Evolutionary conservation across 2,888 invertebrate genomes (phyloP), one percentile per base, ranked within the genome.

Genomic region (Amiota communis): DNA sequence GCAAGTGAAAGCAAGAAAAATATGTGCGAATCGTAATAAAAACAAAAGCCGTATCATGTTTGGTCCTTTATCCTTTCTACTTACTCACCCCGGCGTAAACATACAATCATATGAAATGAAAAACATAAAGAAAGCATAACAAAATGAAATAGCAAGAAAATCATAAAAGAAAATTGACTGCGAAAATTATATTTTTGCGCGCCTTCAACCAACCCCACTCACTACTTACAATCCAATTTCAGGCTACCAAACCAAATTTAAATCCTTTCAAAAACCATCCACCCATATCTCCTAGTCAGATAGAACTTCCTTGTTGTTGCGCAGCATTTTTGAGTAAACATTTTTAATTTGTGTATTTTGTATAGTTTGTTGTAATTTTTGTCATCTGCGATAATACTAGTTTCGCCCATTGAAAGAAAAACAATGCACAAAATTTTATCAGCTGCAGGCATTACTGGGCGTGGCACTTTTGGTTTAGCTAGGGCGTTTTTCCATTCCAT

Each of bases 141-240:
- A 17, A 36, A 63, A 11, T 49, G 63, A 72, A 75, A 77, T 74
- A 70, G 61, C 71, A 74, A 73, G 73, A 77, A 77, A 79, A 76
- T 72, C 79, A 82, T 85, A 80, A 85, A 85, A 80, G 82, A 77
- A 78, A 85, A 83, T 83, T 83, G 85, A 83, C 85, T 83, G 83
- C 79, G 79, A 82, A 82, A 81, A 81, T 82, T 75, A 79, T 79
- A 79, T 71, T 73, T 61, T 48, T 56, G 70, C 64, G 72, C 49
- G 51, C 67, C 20, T 20, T 20, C 59, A 3, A 59, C 15, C 59
- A 59, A 17, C 59, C 20, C 17, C 59, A 17, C n/a, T n/a, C 4
- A 6, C 12, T 59, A 20, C 10, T 15, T 9, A 20, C 59, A 59
- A 9, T 11, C 17, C 53, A n/a, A 20, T 59, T 59, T 36, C 36